Percentiles rank a stretch among this genome's conserved stretches.
phyloP scores from a whole-genome alignment of 2,113 vertebrate genomes.

The Phocoena sinus region DNA sequence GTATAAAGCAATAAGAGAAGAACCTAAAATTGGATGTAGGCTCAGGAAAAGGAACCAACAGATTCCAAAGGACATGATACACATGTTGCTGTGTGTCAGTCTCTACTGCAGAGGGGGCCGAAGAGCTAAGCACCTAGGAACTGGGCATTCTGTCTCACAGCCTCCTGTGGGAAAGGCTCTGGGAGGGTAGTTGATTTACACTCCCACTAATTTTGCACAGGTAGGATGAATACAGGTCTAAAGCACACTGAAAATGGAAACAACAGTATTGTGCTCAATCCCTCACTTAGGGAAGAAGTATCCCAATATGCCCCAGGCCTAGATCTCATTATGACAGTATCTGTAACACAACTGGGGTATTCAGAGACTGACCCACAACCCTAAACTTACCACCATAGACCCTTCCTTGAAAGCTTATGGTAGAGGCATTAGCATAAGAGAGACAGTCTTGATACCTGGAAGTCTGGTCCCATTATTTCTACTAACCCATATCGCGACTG shows the following conservation, averaged over 20 bases:
- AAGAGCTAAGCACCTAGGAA: background rate
- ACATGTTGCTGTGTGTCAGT: background rate
- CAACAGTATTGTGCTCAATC: background rate
- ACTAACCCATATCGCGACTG: background rate
- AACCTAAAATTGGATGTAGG: background rate
- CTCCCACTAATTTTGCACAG: background rate
- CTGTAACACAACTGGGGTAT: background rate
- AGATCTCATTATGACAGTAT: background rate
- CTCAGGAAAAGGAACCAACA: background rate
- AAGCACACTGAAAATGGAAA: background rate
- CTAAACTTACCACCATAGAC: background rate
- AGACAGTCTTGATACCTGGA: background rate
- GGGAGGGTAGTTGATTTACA: background rate
- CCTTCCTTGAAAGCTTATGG: background rate
- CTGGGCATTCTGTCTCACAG: background rate
- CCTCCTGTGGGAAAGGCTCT: background rate
- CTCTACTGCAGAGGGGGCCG: background rate
- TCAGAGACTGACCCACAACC: background rate
- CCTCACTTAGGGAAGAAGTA: background rate
- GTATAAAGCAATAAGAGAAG: background rate
- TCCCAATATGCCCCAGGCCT: background rate
- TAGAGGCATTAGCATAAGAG: background rate
- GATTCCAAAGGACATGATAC: background rate
- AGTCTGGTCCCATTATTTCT: background rate
- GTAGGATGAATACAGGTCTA: background rate